Percentiles rank a stretch among this genome's conserved stretches.
phyloP scores from a whole-genome alignment of 2,888 invertebrate species.

The Papilio elwesi region DNA sequence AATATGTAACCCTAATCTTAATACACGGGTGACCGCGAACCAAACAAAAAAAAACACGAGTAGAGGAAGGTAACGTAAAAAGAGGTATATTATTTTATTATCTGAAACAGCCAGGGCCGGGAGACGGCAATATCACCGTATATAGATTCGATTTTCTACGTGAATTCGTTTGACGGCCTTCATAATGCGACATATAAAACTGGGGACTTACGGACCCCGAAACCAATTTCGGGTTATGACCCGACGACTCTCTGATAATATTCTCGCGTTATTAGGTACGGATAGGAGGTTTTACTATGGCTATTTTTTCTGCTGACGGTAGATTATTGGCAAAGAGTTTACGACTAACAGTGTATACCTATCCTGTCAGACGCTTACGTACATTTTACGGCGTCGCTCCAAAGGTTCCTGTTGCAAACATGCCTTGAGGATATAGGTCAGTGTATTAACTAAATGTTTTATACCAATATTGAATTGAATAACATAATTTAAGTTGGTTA shows the following conservation, averaged over 20 bases:
- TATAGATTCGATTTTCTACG: slow-evolving; percentile 86
- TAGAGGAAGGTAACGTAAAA: slow-evolving; percentile 66
- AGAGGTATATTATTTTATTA: slow-evolving; percentile 84
- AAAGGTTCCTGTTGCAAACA: slow-evolving; percentile 32
- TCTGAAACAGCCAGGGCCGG: slow-evolving; percentile 77
- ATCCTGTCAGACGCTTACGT: slow-evolving; percentile 59
- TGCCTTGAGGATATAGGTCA: slow-evolving; percentile 26
- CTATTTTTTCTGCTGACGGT: slow-evolving; percentile 82
- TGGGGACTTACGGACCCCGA: slow-evolving; percentile 84
- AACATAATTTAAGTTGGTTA: background rate
- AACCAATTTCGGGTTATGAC: slow-evolving; percentile 85
- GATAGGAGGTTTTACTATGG: slow-evolving; percentile 84
- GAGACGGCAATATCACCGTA: slow-evolving; percentile 81
- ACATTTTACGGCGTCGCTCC: slow-evolving; percentile 74
- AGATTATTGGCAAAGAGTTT: slow-evolving; percentile 80
- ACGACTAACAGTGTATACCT: slow-evolving; percentile 64
- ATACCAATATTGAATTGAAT: background rate
- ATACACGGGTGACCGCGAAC: slow-evolving; percentile 54
- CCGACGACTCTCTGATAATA: slow-evolving; percentile 84
- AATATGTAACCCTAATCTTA: slow-evolving; percentile 15
- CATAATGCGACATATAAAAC: slow-evolving; percentile 85
- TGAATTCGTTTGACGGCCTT: slow-evolving; percentile 86
- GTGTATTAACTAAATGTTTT: background rate
- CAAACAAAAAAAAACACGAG: slow-evolving; percentile 51
- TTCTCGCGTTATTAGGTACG: slow-evolving; percentile 84